Percentiles rank a stretch among this genome's conserved stretches.
Conservation (phyloP, 2,797 vertebrate species). For the Manis javanica region DNA sequence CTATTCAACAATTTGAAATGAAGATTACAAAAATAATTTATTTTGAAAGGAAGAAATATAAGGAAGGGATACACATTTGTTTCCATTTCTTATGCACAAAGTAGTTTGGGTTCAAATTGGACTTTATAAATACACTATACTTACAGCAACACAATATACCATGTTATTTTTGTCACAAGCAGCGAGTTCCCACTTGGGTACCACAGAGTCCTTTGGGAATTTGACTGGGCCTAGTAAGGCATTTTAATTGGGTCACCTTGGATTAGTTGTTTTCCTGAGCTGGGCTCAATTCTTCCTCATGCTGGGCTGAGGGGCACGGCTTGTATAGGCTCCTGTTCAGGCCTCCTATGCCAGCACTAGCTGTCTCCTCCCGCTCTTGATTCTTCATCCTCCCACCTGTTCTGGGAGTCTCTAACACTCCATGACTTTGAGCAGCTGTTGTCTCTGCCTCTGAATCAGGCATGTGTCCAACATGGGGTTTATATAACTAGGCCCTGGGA, state of each 20-base stretch:
- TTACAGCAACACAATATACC: neutral
- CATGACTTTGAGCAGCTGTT: conserved; percentile 68
- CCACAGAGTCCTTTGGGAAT: neutral
- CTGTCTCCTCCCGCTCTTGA: neutral
- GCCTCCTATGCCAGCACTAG: conserved; percentile 20
- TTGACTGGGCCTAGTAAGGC: neutral
- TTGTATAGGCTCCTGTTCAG: neutral
- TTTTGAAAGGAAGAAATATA: conserved; percentile 14
- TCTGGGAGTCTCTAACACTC: conserved; percentile 44
- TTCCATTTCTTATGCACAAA: conserved; percentile 30
- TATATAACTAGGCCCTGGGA: neutral
- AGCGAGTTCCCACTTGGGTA: conserved; percentile 3
- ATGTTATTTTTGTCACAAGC: conserved; percentile 51
- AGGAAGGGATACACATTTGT: neutral
- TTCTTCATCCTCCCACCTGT: conserved; percentile 55
- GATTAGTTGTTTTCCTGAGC: neutral
- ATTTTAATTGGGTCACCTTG: conserved; percentile 30
- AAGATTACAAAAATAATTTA: neutral
- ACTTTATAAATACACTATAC: neutral
- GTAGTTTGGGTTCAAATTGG: conserved; percentile 26
- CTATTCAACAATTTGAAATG: neutral
- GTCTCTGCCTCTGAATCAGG: conserved; percentile 46
- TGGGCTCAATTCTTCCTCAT: conserved; percentile 5
- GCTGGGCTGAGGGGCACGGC: neutral
- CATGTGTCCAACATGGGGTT: neutral